These are phyloP conservation scores for Tachystola acroxantha DNA, from an alignment of 2,888 invertebrate species.

Conservation along the genomic window DNA sequence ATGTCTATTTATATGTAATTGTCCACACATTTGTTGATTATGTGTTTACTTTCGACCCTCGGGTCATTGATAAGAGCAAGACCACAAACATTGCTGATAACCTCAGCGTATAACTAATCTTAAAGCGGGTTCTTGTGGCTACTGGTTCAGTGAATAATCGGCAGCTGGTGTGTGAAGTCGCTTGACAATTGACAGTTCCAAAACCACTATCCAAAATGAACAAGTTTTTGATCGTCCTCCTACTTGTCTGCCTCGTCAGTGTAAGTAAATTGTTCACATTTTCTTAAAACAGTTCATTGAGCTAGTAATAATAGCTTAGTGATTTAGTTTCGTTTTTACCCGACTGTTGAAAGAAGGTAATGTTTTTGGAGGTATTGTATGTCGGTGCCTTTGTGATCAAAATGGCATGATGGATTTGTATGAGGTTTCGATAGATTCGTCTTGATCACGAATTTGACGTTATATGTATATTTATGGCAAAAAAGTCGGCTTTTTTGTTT, in stretches of 20 bases:
- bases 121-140: conserved; percentile 23
- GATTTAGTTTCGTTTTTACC: no score
- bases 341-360: no score
- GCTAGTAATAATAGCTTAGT: no score
- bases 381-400: no score
- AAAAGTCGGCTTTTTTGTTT: no score
- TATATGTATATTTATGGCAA: no score
- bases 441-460: no score
- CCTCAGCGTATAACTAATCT: conserved; percentile 15
- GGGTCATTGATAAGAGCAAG: conserved; percentile 37
- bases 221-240: conserved; percentile 43
- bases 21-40: no score
- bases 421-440: no score
- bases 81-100: conserved; percentile 18
- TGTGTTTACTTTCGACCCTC: conserved; percentile 17
- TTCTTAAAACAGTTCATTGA: no score
- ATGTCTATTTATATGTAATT: not conserved
- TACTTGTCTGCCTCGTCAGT: conserved; percentile 53
- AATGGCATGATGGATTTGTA: no score
- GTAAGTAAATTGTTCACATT: conserved; percentile 35
- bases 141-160: conserved; percentile 27
- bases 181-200: conserved; percentile 3
- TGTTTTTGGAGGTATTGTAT: no score
- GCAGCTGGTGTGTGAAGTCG: conserved; percentile 26
- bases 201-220: conserved; percentile 40